phyloP scores from a whole-genome alignment of 2,888 invertebrate species.

The Lamproptera curius region DNA sequence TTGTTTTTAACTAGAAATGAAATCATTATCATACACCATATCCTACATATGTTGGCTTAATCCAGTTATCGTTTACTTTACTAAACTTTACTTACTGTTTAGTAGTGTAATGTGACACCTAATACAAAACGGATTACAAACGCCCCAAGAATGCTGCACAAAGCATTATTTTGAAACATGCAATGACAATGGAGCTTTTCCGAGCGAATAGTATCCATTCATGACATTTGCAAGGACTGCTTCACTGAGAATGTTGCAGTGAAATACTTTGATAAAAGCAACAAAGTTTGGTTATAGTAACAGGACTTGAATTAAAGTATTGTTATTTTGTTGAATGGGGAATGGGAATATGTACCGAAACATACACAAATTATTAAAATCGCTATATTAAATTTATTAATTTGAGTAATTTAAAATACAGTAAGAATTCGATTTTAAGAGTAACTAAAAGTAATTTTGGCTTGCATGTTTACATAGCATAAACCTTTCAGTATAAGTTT shows the following conservation, averaged over 20 bases:
- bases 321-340: too few species aligned
- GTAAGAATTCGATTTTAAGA: too few species aligned
- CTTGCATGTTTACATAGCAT: constrained; percentile 44
- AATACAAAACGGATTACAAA: constrained; percentile 19
- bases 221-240: constrained; percentile 21
- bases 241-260: constrained; percentile 17
- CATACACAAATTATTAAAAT: too few species aligned
- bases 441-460: too few species aligned
- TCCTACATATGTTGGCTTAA: too few species aligned
- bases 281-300: constrained; percentile 7
- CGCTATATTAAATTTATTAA: too few species aligned
- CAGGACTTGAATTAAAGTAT: too few species aligned
- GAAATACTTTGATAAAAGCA: constrained; percentile 21
- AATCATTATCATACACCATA: constrained; percentile 31
- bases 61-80: too few species aligned
- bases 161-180: constrained; percentile 21
- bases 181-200: constrained; percentile 22
- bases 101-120: constrained; percentile 20
- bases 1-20: too few species aligned
- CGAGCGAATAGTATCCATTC: constrained; percentile 23
- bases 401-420: too few species aligned
- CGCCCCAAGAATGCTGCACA: constrained; percentile 19
- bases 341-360: too few species aligned
- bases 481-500: constrained; percentile 39
- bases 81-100: constrained; percentile 14